A percentile compares a stretch with the other conserved stretches of the same genome.
phyloP scores from a whole-genome alignment of 2,888 invertebrate species.

The Slavum lentiscoides region DNA sequence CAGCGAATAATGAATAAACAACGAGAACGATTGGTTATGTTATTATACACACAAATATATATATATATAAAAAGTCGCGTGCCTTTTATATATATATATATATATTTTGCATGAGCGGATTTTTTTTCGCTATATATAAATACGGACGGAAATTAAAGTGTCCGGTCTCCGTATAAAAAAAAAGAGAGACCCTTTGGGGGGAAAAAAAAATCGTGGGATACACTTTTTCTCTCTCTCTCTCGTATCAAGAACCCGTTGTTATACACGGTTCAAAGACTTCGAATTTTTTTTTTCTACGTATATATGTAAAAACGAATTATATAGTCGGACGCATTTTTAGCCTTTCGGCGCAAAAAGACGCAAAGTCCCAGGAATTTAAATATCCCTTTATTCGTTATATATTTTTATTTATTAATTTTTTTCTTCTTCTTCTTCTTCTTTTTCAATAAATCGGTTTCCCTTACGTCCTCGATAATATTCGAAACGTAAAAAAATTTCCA shows the following conservation, averaged over 20 bases:
- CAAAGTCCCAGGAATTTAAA: constrained; percentile 42
- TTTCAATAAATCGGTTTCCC: constrained; percentile 8
- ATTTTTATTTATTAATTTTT: neutral
- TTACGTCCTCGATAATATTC: neutral
- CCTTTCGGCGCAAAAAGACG: constrained; percentile 20
- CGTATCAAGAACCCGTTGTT: constrained; percentile 28
- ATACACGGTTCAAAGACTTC: constrained; percentile 43
- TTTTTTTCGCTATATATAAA: constrained; percentile 23
- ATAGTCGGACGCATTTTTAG: constrained; percentile 33
- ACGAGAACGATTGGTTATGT: constrained; percentile 42
- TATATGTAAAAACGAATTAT: constrained; percentile 16
- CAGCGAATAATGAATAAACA: constrained; percentile 48
- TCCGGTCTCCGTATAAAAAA: constrained; percentile 32
- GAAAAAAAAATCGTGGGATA: constrained; percentile 30
- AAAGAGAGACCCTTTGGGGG: constrained; percentile 35
- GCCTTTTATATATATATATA: neutral
- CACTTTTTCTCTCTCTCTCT: constrained; percentile 1
- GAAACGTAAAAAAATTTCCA: neutral
- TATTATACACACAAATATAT: constrained; percentile 7
- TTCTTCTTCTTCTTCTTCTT: neutral
- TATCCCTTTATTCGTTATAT: constrained; percentile 24
- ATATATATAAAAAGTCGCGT: constrained; percentile 36
- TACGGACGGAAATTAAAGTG: constrained; percentile 48
- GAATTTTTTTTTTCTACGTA: constrained; percentile 25
- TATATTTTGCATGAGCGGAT: constrained; percentile 21